These are phyloP conservation scores for Trichogramma dendrolimi DNA, from an alignment of 2,888 invertebrate genomes.

Conservation along the genomic window DNA sequence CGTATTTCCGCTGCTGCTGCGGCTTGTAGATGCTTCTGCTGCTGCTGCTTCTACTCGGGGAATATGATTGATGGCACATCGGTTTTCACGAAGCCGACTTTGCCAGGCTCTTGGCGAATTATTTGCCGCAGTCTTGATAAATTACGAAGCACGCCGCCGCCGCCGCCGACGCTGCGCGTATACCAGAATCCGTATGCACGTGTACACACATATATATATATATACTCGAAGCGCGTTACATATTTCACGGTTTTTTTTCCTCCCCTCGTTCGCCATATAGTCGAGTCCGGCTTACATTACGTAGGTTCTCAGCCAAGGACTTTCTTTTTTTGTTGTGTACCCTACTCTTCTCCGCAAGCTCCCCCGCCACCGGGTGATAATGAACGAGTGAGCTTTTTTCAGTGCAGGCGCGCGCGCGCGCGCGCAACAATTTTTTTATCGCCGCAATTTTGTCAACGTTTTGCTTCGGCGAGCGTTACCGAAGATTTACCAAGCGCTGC, in stretches of 20 bases:
- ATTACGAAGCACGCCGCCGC: slow-evolving; percentile 4
- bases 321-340: neutral
- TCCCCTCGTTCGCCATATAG: neutral
- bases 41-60: too few species aligned
- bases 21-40: neutral
- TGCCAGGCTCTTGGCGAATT: slow-evolving; percentile 10
- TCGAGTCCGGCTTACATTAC: too few species aligned
- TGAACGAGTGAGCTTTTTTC: slow-evolving; percentile 3
- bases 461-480: neutral
- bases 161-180: neutral
- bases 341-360: neutral
- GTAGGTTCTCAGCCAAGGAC: too few species aligned
- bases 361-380: neutral
- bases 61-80: slow-evolving; percentile 18
- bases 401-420: neutral
- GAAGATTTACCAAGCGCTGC: too few species aligned
- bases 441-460: neutral
- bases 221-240: slow-evolving; percentile 11
- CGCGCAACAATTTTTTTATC: neutral
- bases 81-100: neutral
- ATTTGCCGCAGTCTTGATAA: slow-evolving; percentile 22
- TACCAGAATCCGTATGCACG: neutral
- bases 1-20: neutral
- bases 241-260: slow-evolving; percentile 17
- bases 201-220: too few species aligned